These are phyloP conservation scores for Hemicrepidius hirtus DNA, from an alignment of 2,888 invertebrate species.

Conservation along the genomic window DNA sequence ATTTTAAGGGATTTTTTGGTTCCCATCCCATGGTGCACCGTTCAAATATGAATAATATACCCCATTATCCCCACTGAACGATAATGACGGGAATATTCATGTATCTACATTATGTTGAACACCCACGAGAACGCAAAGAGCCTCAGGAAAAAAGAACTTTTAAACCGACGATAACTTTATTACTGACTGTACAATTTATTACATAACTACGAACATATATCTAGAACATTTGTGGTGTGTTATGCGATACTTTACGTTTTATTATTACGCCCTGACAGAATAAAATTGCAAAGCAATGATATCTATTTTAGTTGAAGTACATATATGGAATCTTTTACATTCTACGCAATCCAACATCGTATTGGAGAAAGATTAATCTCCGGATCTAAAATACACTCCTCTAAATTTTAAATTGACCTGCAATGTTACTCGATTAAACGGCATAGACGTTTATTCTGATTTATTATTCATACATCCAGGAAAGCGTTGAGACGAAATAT, in stretches of 20 bases:
- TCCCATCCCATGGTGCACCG: constrained; percentile 23
- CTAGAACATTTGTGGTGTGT: constrained; percentile 30
- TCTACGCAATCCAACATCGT: not conserved
- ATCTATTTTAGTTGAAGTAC: constrained; percentile 1
- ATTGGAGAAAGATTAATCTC: not conserved
- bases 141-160: constrained; percentile 38
- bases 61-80: constrained; percentile 35
- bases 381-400: constrained; percentile 7
- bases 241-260: constrained; percentile 34
- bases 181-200: constrained; percentile 50
- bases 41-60: constrained; percentile 30
- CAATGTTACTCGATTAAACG: not conserved
- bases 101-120: constrained; percentile 51
- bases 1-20: constrained; percentile 16
- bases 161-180: constrained; percentile 54
- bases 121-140: constrained; percentile 52
- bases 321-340: constrained; percentile 2
- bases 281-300: constrained; percentile 18
- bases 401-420: not conserved
- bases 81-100: constrained; percentile 43
- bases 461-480: not conserved
- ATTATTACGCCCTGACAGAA: constrained; percentile 21
- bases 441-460: not conserved
- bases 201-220: constrained; percentile 45
- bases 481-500: not conserved